Percentiles rank a stretch among this genome's conserved stretches.
Evolutionary conservation across 2,797 vertebrate genomes (phyloP).

Genomic region (Gephyroberyx darwinii): DNA sequence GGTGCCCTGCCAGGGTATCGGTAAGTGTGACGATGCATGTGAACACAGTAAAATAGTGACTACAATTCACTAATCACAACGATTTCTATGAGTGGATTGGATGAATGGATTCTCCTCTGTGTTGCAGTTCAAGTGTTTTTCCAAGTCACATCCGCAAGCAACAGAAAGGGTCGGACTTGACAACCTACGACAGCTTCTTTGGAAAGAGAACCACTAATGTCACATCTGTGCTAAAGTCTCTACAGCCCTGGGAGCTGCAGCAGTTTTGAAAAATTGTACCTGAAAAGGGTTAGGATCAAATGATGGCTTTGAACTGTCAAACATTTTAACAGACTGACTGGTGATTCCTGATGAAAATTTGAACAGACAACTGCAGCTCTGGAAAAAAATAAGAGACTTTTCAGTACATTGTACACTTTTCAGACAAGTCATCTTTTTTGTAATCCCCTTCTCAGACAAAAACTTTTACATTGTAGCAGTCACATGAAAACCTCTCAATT

Average conservation of each 20-base stretch:
- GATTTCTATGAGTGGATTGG: background rate
- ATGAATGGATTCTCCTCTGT: conserved; percentile 1
- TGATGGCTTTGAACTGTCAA: conserved; percentile 1
- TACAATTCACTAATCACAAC: background rate
- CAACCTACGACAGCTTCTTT: conserved; percentile 79
- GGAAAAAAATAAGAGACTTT: too few species aligned
- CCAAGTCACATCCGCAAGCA: conserved; percentile 71
- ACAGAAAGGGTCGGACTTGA: conserved; percentile 69
- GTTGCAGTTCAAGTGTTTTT: conserved; percentile 78
- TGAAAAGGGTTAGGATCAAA: conserved; percentile 68
- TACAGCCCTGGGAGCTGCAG: conserved; percentile 71
- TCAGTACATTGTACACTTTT: too few species aligned
- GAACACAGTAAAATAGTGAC: background rate
- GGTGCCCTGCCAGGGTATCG: conserved; percentile 69
- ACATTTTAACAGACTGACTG: background rate
- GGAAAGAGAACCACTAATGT: conserved; percentile 71
- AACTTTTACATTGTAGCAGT: too few species aligned
- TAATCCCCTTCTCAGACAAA: too few species aligned
- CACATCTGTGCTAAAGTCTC: conserved; percentile 66
- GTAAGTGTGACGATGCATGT: conserved; percentile 58
- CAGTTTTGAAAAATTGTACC: conserved; percentile 69
- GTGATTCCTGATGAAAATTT: too few species aligned
- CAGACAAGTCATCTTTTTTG: too few species aligned
- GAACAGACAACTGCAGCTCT: background rate
- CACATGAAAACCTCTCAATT: too few species aligned